phyloP scores from a whole-genome alignment of 53 echinoderm and acorn worm species.

The Echinometra lucunter region DNA sequence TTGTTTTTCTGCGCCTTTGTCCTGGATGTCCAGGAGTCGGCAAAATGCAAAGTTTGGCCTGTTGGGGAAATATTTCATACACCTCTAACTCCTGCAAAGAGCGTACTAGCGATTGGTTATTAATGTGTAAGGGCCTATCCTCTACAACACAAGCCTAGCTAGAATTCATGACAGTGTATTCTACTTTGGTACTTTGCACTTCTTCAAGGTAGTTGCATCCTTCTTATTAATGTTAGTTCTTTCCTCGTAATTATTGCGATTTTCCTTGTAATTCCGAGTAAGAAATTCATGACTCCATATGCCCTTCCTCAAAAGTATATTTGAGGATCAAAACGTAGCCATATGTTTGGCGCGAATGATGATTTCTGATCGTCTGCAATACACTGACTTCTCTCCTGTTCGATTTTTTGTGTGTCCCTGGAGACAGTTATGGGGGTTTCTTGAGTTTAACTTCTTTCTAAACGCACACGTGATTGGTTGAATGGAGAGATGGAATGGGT shows the following conservation, averaged over 20 bases:
- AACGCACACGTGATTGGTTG: constrained; percentile 13
- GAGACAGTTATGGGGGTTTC: background rate
- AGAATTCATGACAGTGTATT: too few species aligned
- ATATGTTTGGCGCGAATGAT: constrained; percentile 55
- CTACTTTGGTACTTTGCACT: background rate
- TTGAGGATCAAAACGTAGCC: constrained; percentile 17
- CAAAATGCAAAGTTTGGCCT: too few species aligned
- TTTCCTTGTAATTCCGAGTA: constrained; percentile 1
- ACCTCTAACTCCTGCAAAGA: too few species aligned
- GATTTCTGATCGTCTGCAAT: constrained; percentile 27
- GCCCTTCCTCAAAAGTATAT: constrained; percentile 3
- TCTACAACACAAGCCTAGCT: background rate
- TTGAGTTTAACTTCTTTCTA: background rate
- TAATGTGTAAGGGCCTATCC: background rate
- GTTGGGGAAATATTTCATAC: too few species aligned
- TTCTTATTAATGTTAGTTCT: too few species aligned
- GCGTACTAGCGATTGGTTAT: background rate
- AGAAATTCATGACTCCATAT: constrained; percentile 49
- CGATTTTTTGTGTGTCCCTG: constrained; percentile 3
- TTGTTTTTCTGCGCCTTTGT: too few species aligned
- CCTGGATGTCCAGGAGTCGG: too few species aligned
- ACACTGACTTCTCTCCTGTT: constrained; percentile 1
- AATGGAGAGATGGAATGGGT: background rate
- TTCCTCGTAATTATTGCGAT: background rate
- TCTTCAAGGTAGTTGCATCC: background rate